Evolutionary conservation across 2,797 vertebrate genomes (phyloP).

Genomic region (Phylloscopus collybita): DNA sequence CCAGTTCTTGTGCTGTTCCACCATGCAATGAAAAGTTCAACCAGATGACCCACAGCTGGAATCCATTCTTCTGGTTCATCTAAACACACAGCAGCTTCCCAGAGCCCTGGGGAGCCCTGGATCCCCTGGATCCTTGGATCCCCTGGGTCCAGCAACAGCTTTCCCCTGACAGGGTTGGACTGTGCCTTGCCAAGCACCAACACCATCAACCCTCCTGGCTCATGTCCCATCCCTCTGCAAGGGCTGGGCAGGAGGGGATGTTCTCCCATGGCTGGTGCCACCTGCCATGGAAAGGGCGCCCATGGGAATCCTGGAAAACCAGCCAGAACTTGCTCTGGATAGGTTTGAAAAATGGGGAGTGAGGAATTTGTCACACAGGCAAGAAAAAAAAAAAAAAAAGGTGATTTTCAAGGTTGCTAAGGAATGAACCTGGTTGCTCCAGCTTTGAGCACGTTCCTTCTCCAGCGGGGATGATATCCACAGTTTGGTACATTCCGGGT

Average conservation of each 20-base stretch:
- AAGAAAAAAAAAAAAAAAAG: not conserved
- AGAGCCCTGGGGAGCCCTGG: rapidly evolving
- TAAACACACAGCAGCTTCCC: not conserved
- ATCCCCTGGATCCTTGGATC: too few species aligned
- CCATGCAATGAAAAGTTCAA: not conserved
- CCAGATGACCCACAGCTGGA: not conserved
- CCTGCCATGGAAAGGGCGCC: not conserved
- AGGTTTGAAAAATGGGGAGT: not conserved
- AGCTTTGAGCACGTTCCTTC: not conserved
- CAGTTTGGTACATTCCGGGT: not conserved
- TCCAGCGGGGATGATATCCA: not conserved
- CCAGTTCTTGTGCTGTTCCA: not conserved
- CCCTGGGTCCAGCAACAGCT: not conserved
- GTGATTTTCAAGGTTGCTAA: not conserved
- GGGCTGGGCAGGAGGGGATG: not conserved
- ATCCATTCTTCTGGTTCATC: rapidly evolving
- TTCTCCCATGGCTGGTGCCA: not conserved
- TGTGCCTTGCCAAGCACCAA: not conserved
- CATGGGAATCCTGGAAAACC: not conserved
- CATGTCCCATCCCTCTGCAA: not conserved
- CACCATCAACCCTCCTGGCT: not conserved
- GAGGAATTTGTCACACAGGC: not conserved
- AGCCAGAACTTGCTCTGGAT: not conserved
- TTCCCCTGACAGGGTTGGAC: not conserved
- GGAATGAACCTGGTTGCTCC: not conserved